A percentile compares a stretch with the other conserved stretches of the same genome.
Conservation (phyloP, 2,888 invertebrate species). For the Amiota minor region DNA sequence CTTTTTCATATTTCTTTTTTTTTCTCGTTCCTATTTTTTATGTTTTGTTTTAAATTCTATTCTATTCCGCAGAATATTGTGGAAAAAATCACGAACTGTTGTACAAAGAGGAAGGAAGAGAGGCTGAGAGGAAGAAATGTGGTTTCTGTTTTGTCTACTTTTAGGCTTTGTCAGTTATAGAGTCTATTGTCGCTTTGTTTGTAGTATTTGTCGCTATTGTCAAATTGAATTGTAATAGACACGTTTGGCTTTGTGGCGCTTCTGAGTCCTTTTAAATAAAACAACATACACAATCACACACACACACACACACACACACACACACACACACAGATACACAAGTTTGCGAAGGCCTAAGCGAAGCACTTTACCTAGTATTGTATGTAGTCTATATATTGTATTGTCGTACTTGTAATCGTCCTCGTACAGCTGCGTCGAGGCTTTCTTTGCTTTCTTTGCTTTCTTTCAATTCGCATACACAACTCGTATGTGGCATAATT, state of each 20-base stretch:
- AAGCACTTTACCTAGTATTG: slow-evolving; percentile 19
- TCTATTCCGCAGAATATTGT: slow-evolving; percentile 18
- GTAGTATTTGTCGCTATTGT: slow-evolving; percentile 50
- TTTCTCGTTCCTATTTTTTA: no score
- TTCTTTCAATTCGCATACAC: not conserved
- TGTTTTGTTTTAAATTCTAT: slow-evolving; percentile 24
- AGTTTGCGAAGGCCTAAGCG: not conserved
- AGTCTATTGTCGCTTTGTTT: slow-evolving; percentile 3
- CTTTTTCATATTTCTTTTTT: not conserved
- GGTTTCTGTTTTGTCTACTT: slow-evolving; percentile 18
- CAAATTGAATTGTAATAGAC: slow-evolving; percentile 68
- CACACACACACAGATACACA: slow-evolving; percentile 27
- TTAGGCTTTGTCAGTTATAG: slow-evolving; percentile 14
- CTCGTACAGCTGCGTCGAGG: slow-evolving; percentile 7
- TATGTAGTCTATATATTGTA: not conserved
- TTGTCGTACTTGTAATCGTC: not conserved
- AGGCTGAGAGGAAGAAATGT: slow-evolving; percentile 1
- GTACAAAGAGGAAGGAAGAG: not conserved
- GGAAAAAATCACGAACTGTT: not conserved
- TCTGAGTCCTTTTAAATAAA: slow-evolving; percentile 45
- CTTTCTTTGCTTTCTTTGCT: not conserved
- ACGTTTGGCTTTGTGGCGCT: slow-evolving; percentile 49
- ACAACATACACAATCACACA: slow-evolving; percentile 21
- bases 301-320: slow-evolving; percentile 39
- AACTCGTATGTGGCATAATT: slow-evolving; percentile 19